phyloP scores from a whole-genome alignment of 2,797 vertebrate genomes.

The Hyperoplus immaculatus region DNA sequence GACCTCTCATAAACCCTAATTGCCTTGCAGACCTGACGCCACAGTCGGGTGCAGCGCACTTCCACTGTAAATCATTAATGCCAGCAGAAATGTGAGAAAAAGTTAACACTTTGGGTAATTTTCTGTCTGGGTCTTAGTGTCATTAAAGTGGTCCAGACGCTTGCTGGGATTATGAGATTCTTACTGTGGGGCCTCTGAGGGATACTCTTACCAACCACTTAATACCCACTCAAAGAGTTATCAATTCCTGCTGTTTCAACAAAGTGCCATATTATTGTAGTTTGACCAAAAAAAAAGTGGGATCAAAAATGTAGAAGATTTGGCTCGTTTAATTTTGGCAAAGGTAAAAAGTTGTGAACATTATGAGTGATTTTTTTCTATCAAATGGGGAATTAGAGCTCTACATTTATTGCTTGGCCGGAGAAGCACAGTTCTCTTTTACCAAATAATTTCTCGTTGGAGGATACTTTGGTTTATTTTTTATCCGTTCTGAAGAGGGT shows the following conservation, averaged over 20 bases:
- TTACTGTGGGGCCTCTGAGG: conserved; percentile 66
- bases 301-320: conserved; percentile 25
- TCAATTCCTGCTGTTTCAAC: conserved; percentile 78
- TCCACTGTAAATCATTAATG: conserved; percentile 81
- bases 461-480: not conserved
- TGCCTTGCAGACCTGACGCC: conserved; percentile 84
- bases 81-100: conserved; percentile 82
- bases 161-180: conserved; percentile 80
- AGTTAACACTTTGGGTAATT: conserved; percentile 81
- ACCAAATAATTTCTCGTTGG: not conserved
- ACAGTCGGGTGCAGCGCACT: conserved; percentile 69
- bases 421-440: not conserved
- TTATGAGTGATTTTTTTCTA: conserved; percentile 40
- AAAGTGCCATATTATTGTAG: conserved; percentile 47
- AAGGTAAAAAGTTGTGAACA: conserved; percentile 43
- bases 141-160: conserved; percentile 82
- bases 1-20: conserved; percentile 83
- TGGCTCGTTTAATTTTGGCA: conserved; percentile 17
- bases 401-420: not conserved
- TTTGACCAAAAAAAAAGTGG: conserved; percentile 39
- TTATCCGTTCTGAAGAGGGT: not conserved
- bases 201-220: conserved; percentile 75
- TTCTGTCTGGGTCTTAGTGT: conserved; percentile 82
- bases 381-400: conserved; percentile 21
- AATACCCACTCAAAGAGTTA: conserved; percentile 74